Evolutionary conservation across 1,140 invertebrate species (phyloP), one percentile per base, ranked within the genome.

Genomic region (Diachasma alloeum): DNA sequence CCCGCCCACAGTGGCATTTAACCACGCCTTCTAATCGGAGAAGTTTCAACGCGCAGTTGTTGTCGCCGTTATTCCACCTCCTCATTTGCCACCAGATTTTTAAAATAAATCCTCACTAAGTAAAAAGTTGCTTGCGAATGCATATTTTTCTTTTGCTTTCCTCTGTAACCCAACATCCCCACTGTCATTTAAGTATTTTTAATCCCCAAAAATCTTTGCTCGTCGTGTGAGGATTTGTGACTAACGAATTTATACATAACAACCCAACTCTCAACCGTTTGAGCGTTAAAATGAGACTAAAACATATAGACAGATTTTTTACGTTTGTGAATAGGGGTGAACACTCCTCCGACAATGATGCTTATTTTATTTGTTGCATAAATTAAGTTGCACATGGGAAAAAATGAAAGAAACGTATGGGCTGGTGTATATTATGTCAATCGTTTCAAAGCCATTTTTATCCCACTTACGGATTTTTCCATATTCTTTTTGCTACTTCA

Each of bases 21-120:
- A 68, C 67, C 74, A 76, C 74, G 74, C 74, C 74, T 76, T 71
- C 68, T 76, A 71, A 76, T 76, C 48, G 59, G 19, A 63, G 19
- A 63, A 53, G 48, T 53, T 53, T 53, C 59, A 26, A 19, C 13
- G 59, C 19, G 59, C 22, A 26, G 19, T 63, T 31, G 22, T 46
- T 11, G 19, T 19, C 24, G 24, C 11, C 8, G 11, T 63, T 26
- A 19, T 63, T 63, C 19, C 19, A 26, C 59, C 59, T 63, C 59
- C 24, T 63, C 59, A 63, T 63, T 63, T 63, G 22, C 59, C 59
- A 24, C 59, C 19, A 26, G 59, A 63, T 31, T 63, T 31, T 63
- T 26, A 17, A 63, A 15, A 63, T 63, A 31, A 63, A 63, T 63
- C 19, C 1, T 26, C 59, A 56, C 48, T 56, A 15, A 56, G 22